Evolutionary conservation across 2,797 vertebrate species (phyloP).

Genomic region (Enteromius mattozi): DNA sequence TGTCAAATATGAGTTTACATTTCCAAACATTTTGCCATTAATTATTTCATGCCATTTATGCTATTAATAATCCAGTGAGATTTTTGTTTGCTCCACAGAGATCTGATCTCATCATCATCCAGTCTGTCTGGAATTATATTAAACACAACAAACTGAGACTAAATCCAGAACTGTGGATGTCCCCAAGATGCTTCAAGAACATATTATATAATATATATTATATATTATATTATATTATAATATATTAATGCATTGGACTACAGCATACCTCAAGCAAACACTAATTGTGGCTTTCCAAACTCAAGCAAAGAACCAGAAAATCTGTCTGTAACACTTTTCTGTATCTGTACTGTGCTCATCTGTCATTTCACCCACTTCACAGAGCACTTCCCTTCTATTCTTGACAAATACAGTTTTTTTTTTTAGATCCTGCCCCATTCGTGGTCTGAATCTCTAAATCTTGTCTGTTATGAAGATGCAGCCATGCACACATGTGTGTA

Average conservation of each 20-base stretch:
- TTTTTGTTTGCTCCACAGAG: no score
- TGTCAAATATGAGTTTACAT: no score
- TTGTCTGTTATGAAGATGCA: conserved; percentile 52
- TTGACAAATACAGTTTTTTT: conserved; percentile 61
- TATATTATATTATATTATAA: no score
- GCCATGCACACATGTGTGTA: conserved; percentile 61
- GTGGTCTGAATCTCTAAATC: conserved; percentile 47
- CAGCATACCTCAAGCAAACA: neutral
- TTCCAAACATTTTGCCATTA: no score
- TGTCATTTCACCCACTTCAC: conserved; percentile 42
- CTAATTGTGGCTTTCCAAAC: neutral
- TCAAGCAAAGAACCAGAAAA: neutral
- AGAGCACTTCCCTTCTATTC: conserved; percentile 61
- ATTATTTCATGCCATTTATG: no score
- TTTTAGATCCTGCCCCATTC: conserved; percentile 40
- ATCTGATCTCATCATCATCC: no score
- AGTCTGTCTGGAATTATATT: no score
- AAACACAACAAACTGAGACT: no score
- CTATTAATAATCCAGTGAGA: no score
- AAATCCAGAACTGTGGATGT: no score
- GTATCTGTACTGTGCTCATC: conserved; percentile 54
- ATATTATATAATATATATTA: no score
- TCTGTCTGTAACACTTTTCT: conserved; percentile 42
- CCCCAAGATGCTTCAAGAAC: no score
- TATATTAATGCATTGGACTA: neutral